Evolutionary conservation across 2,113 vertebrate genomes (phyloP), one percentile per base, ranked within the genome.

Genomic region (Poecilia latipinna): DNA sequence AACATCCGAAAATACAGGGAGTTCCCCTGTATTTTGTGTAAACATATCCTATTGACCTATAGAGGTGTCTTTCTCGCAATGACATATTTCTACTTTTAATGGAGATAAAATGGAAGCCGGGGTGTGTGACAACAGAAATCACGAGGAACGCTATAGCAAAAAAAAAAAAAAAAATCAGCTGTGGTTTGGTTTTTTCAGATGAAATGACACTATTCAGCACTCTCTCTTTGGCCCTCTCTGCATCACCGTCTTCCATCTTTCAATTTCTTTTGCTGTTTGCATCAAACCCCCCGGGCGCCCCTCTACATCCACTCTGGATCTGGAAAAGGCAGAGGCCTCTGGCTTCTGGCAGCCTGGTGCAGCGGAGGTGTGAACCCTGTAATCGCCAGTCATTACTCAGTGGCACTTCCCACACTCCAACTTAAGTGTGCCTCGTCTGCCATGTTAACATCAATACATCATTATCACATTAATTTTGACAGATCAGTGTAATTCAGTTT

Each of bases 361-460:
- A 44, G 66, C 44, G 2, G 73, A 86, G 80, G 84, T 88, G 86
- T 82, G 86, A 85, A 86, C 72, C 79, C 61, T 83, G 76, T 86
- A 83, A 89, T 86, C 77, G 29, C 4, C 83, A 57, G 79, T 71
- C 85, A 70, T 88, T 85, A 79, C 78, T 80, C 73, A 65, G 66
- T 66, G 83, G 82, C 86, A 72, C 85, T 72, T 80, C 72, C 87
- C 78, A 77, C 78, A 64, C 80, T 75, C 44, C 24, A 28, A 17
- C 70, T 80, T 69, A 71, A 76, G 64, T 31, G 63, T 64, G 77
- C 68, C 26, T 15, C 32, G 61, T 87, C 71, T 65, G 22, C 28
- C 72, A 68, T 70, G 78, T 74, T 79, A 65, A 42, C 79, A 51
- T 87, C 89, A 73, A 75, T 79, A 35, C 79, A 51, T 87, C 89